Percentiles rank a stretch among this genome's conserved stretches.
phyloP scores from a whole-genome alignment of 2,797 vertebrate genomes.

The Halcyon chelicuti region DNA sequence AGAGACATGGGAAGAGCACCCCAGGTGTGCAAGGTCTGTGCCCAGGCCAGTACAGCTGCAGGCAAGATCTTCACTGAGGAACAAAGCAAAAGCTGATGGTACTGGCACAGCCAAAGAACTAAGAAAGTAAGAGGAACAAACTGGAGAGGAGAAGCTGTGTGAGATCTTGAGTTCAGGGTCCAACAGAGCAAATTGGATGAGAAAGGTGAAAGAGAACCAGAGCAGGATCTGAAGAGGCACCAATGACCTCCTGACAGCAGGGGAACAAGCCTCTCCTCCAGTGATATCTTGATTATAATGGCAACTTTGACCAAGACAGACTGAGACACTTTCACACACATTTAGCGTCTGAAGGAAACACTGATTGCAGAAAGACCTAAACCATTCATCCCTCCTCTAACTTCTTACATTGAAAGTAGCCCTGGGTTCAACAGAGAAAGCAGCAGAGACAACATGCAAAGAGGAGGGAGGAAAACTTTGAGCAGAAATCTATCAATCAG shows the following conservation, averaged over 20 bases:
- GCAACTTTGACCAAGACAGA: slow-evolving; percentile 43
- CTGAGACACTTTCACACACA: not conserved
- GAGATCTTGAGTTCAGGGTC: not conserved
- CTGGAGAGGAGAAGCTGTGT: not conserved
- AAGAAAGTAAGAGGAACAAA: not conserved
- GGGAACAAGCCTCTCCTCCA: slow-evolving; percentile 8
- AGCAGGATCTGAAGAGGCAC: slow-evolving; percentile 36
- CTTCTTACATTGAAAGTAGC: not conserved
- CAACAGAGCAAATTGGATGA: slow-evolving; percentile 1
- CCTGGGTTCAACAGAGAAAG: not conserved
- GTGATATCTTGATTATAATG: slow-evolving; percentile 61
- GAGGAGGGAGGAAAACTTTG: not conserved
- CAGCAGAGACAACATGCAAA: not conserved
- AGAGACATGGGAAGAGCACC: not conserved
- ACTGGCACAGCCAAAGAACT: not conserved
- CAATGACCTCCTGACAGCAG: slow-evolving; percentile 5
- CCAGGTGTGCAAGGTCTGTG: not conserved
- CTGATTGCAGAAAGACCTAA: slow-evolving; percentile 41
- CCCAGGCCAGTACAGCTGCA: not conserved
- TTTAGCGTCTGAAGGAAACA: not conserved
- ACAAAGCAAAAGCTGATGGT: not conserved
- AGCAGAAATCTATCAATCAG: slow-evolving; percentile 10
- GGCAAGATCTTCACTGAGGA: not conserved
- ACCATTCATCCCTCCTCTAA: not conserved
- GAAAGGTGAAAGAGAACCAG: slow-evolving; percentile 1